These are phyloP conservation scores for Bombus waltoni DNA, from an alignment of 1,140 invertebrate genomes.

Conservation along the genomic window DNA sequence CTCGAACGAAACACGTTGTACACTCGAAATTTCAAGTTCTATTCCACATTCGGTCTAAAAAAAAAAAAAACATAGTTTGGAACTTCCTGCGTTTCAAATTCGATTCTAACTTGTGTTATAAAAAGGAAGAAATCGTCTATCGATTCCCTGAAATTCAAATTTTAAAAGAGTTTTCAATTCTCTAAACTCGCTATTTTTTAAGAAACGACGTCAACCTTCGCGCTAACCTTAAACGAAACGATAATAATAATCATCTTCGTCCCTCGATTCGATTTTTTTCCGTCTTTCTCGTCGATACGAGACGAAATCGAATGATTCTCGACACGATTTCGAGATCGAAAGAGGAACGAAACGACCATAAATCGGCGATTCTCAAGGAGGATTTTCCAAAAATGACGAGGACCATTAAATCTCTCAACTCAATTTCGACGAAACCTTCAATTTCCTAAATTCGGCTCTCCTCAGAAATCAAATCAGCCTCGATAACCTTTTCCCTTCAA, in stretches of 20 bases:
- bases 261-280: background rate
- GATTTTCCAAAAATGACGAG: too few relatives aligned
- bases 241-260: too few relatives aligned
- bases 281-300: too few relatives aligned
- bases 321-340: background rate
- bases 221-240: background rate
- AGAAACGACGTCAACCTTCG: too few relatives aligned
- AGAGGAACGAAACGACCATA: too few relatives aligned
- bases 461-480: too few relatives aligned
- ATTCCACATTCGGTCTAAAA: background rate
- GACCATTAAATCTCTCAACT: too few relatives aligned
- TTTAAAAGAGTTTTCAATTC: background rate
- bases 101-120: background rate
- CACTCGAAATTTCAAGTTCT: background rate
- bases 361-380: too few relatives aligned
- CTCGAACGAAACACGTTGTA: background rate
- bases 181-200: background rate
- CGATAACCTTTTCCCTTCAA: too few relatives aligned
- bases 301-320: background rate
- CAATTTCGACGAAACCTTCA: too few relatives aligned
- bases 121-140: background rate
- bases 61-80: background rate
- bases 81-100: background rate
- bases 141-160: background rate
- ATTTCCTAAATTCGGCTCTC: too few relatives aligned